A percentile compares a stretch with the other conserved stretches of the same genome.
Conservation (phyloP, 2,113 vertebrate genomes). For the Miniopterus natalensis region DNA sequence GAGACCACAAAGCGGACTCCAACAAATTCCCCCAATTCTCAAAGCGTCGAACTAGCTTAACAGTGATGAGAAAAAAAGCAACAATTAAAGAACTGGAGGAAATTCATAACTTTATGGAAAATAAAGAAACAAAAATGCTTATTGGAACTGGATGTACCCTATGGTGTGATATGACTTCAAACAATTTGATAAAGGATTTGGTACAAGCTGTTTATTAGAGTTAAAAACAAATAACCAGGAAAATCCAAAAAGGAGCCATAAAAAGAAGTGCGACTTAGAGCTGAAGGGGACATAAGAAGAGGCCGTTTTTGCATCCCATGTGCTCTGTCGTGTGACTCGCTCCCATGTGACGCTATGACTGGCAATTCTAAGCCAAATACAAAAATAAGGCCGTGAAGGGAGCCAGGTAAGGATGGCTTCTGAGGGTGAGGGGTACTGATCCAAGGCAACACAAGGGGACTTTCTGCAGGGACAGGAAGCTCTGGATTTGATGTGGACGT, state of each 20-base stretch:
- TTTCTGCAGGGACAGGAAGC: not conserved
- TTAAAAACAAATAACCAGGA: not conserved
- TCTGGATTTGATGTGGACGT: fast-evolving
- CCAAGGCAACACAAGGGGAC: not conserved
- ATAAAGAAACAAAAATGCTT: no score
- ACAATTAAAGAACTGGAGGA: no score
- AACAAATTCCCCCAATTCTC: no score
- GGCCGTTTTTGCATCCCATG: not conserved
- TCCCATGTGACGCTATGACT: no score
- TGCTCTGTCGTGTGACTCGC: fast-evolving
- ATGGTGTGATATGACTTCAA: no score
- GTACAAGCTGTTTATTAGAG: not conserved
- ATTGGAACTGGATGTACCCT: no score
- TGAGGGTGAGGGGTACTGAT: not conserved
- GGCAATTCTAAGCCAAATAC: not conserved
- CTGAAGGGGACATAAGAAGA: not conserved
- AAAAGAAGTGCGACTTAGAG: not conserved
- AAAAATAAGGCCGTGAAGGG: not conserved
- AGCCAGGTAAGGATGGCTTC: not conserved
- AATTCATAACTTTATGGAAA: no score
- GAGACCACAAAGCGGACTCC: no score
- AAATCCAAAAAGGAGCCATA: not conserved
- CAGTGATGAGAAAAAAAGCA: no score
- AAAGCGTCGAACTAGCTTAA: no score
- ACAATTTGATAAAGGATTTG: not conserved